Conservation (phyloP, 2,113 vertebrate species). For the Columba livia region DNA sequence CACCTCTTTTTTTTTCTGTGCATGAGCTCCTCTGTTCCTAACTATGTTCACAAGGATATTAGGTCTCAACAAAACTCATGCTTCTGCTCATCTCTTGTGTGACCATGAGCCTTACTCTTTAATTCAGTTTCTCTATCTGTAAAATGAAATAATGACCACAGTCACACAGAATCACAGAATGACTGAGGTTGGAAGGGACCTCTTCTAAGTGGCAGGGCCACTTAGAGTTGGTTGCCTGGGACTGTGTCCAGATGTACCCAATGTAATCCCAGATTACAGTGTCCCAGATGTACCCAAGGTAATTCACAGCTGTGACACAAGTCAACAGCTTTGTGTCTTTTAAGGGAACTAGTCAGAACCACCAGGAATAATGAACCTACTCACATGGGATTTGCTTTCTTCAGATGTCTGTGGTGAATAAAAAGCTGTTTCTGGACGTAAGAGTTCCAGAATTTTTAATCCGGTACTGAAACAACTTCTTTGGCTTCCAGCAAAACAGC, state of each 20-base stretch:
- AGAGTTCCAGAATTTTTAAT: background rate
- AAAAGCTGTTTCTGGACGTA: background rate
- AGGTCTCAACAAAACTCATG: background rate
- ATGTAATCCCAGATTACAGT: background rate
- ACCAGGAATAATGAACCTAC: background rate
- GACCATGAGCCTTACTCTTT: background rate
- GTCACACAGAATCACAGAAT: background rate
- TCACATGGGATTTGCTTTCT: background rate
- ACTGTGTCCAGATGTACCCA: background rate
- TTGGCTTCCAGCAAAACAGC: background rate
- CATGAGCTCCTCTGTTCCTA: background rate
- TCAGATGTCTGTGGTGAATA: background rate
- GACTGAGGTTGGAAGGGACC: background rate
- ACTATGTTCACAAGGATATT: background rate
- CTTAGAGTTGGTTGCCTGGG: background rate
- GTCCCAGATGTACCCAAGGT: background rate
- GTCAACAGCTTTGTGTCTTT: background rate
- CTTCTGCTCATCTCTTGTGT: background rate
- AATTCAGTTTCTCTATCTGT: background rate
- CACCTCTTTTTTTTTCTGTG: background rate
- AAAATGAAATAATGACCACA: background rate
- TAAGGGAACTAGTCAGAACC: background rate
- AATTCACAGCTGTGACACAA: background rate
- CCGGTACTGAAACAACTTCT: background rate
- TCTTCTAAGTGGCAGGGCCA: background rate